Evolutionary conservation across 2,797 vertebrate genomes (phyloP).

Genomic region (Xenops minutus): DNA sequence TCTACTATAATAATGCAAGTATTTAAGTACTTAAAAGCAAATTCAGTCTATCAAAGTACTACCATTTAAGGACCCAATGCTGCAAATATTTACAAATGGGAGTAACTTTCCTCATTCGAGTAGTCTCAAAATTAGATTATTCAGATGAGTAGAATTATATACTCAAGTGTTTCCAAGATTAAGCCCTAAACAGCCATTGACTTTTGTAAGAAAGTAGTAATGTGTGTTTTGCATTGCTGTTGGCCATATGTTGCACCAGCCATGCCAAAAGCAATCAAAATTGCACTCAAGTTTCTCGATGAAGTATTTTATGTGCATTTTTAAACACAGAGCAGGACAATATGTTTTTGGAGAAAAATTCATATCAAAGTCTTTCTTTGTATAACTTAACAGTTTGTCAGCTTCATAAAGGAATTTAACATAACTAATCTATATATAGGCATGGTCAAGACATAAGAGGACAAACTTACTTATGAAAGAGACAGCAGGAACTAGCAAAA

Average conservation of each 20-base stretch:
- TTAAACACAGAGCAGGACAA: constrained; percentile 50
- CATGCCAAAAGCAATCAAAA: constrained; percentile 70
- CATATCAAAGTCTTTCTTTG: constrained; percentile 40
- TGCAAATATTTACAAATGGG: constrained; percentile 31
- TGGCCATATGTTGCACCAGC: constrained; percentile 64
- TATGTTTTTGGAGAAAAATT: constrained; percentile 58
- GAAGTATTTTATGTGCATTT: constrained; percentile 61
- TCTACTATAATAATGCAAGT: neutral
- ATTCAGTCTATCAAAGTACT: constrained; percentile 29
- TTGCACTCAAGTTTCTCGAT: constrained; percentile 58
- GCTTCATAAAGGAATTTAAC: constrained; percentile 45
- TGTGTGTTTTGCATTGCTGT: constrained; percentile 49
- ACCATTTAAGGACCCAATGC: constrained; percentile 27
- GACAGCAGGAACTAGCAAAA: constrained; percentile 19
- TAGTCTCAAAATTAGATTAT: constrained; percentile 25
- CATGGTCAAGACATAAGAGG: constrained; percentile 13
- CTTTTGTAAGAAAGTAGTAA: constrained; percentile 27
- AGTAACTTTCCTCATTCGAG: constrained; percentile 24
- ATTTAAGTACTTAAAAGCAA: constrained; percentile 19
- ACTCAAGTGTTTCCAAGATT: constrained; percentile 23
- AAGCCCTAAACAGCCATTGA: constrained; percentile 19
- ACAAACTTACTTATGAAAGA: constrained; percentile 7
- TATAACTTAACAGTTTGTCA: constrained; percentile 38
- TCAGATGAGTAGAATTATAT: constrained; percentile 43
- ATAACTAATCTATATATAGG: constrained; percentile 27